Conservation (phyloP, 2,888 invertebrate genomes). For the Tridacna crocea region DNA sequence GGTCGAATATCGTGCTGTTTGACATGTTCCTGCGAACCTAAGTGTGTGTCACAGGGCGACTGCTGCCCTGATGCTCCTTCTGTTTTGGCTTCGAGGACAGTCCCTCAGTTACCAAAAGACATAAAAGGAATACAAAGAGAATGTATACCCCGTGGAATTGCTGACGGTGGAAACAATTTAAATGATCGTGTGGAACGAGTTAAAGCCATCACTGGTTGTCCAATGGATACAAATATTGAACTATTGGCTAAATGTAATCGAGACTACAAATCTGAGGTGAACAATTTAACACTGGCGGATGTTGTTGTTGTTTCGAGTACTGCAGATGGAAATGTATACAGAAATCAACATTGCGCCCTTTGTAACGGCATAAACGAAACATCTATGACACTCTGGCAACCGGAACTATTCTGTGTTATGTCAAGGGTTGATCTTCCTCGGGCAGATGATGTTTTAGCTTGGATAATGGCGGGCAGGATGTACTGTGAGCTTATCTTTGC, state of each 20-base stretch:
- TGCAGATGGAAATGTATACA: neutral
- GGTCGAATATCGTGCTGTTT: neutral
- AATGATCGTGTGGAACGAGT: too few relatives aligned
- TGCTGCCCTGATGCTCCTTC: too few relatives aligned
- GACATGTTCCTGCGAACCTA: neutral
- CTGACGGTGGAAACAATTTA: too few relatives aligned
- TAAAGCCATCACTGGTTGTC: slow-evolving; percentile 1
- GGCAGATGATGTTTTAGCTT: neutral
- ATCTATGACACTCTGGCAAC: slow-evolving; percentile 2
- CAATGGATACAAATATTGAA: neutral
- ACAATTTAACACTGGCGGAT: neutral
- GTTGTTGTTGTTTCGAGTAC: neutral
- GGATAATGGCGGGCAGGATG: neutral
- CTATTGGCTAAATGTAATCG: slow-evolving; percentile 1
- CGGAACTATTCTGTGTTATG: neutral
- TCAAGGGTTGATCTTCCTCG: neutral
- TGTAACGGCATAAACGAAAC: neutral
- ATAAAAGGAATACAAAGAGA: too few relatives aligned
- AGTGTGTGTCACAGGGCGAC: too few relatives aligned
- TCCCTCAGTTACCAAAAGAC: too few relatives aligned
- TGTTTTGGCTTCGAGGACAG: too few relatives aligned
- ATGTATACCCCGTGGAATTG: too few relatives aligned
- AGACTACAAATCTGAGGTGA: neutral
- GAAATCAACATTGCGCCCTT: slow-evolving; percentile 2
- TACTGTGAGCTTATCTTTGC: neutral